phyloP scores from a whole-genome alignment of 2,888 invertebrate species.

The Melanotus villosus region DNA sequence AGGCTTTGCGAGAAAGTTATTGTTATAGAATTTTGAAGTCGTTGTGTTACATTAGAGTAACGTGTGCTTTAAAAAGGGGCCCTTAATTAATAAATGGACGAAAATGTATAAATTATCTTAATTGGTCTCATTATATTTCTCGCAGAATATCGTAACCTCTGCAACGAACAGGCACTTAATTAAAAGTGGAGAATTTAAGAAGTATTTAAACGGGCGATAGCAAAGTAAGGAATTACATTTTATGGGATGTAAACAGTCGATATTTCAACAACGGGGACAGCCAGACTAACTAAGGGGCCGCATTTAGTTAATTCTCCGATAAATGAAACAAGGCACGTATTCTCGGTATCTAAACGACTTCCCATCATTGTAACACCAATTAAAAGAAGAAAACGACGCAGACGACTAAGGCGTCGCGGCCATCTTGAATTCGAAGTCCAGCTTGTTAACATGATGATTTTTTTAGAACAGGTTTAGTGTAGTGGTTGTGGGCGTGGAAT shows the following conservation, averaged over 20 bases:
- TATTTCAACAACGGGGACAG: slow-evolving; percentile 45
- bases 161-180: slow-evolving; percentile 35
- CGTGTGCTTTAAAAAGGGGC: neutral
- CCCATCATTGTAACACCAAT: slow-evolving; percentile 66
- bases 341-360: slow-evolving; percentile 64
- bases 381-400: slow-evolving; percentile 63
- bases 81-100: neutral
- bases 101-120: slow-evolving; percentile 18
- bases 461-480: slow-evolving; percentile 65
- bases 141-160: slow-evolving; percentile 19
- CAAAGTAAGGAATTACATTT: slow-evolving; percentile 46
- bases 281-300: slow-evolving; percentile 45
- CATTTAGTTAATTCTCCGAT: slow-evolving; percentile 62
- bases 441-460: slow-evolving; percentile 67
- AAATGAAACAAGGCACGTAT: slow-evolving; percentile 66
- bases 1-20: no score
- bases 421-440: slow-evolving; percentile 65
- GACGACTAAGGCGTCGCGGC: slow-evolving; percentile 65
- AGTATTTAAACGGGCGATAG: slow-evolving; percentile 44
- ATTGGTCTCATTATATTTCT: slow-evolving; percentile 26
- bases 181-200: slow-evolving; percentile 41
- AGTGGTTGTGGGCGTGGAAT: slow-evolving; percentile 63
- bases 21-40: no score
- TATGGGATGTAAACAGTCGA: slow-evolving; percentile 49
- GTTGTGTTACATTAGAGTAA: no score